phyloP scores from a whole-genome alignment of 2,797 vertebrate genomes.

The Sebastes itinus region DNA sequence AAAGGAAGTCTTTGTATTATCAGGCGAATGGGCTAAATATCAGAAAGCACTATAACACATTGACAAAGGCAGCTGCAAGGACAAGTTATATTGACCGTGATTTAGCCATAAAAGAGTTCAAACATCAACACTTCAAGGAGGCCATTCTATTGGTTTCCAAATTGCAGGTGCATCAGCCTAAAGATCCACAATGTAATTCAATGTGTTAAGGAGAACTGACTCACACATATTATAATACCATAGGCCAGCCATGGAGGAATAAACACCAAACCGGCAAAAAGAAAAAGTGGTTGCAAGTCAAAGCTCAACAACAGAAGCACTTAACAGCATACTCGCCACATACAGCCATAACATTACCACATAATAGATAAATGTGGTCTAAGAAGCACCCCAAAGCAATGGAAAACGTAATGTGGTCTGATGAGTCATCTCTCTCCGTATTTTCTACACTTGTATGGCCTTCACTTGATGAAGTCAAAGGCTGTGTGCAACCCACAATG shows the following conservation, averaged over 20 bases:
- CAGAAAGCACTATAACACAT: not conserved
- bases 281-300: not conserved
- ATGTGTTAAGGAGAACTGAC: not conserved
- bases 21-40: not conserved
- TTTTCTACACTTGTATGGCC: not conserved
- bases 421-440: not conserved
- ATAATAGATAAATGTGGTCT: not conserved
- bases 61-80: not conserved
- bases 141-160: not conserved
- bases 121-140: not conserved
- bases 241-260: not conserved
- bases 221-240: not conserved
- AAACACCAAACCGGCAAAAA: not conserved
- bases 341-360: not conserved
- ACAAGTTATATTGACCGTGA: not conserved
- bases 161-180: not conserved
- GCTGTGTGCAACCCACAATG: not conserved
- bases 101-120: not conserved
- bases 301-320: not conserved
- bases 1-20: not conserved
- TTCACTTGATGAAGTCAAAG: slow-evolving; percentile 8
- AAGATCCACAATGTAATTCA: not conserved
- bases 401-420: not conserved
- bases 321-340: not conserved
- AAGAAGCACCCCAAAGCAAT: not conserved